Conservation (phyloP, 1,140 invertebrate genomes). For the Rhagoletis zephyria region DNA sequence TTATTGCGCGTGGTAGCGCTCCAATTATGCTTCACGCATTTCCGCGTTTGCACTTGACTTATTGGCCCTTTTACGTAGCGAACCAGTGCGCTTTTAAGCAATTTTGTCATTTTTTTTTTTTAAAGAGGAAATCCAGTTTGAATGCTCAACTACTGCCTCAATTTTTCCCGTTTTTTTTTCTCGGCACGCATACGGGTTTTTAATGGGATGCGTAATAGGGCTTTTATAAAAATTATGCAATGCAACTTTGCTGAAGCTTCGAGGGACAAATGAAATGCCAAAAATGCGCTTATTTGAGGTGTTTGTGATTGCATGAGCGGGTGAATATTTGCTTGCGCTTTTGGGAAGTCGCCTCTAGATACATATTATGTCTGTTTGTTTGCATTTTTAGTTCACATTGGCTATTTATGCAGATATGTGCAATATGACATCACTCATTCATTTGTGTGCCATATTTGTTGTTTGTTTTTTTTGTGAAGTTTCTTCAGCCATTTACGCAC, state of each 20-base stretch:
- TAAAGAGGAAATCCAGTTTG: neutral
- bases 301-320: neutral
- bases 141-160: neutral
- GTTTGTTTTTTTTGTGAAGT: neutral
- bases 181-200: neutral
- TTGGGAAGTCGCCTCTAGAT: no score
- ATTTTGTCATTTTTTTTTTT: no score
- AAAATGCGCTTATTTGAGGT: neutral
- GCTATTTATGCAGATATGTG: neutral
- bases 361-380: no score
- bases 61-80: conserved; percentile 34
- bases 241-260: neutral
- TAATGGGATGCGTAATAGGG: neutral
- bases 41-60: conserved; percentile 38
- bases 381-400: neutral
- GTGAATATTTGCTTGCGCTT: neutral
- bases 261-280: neutral
- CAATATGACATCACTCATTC: neutral
- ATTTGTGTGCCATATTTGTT: neutral
- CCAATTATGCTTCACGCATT: conserved; percentile 21
- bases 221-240: conserved; percentile 34
- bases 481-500: neutral
- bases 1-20: neutral
- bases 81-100: neutral
- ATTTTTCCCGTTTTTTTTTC: neutral